Evolutionary conservation across 2,113 vertebrate genomes (phyloP).

Genomic region (Nibea coibor): DNA sequence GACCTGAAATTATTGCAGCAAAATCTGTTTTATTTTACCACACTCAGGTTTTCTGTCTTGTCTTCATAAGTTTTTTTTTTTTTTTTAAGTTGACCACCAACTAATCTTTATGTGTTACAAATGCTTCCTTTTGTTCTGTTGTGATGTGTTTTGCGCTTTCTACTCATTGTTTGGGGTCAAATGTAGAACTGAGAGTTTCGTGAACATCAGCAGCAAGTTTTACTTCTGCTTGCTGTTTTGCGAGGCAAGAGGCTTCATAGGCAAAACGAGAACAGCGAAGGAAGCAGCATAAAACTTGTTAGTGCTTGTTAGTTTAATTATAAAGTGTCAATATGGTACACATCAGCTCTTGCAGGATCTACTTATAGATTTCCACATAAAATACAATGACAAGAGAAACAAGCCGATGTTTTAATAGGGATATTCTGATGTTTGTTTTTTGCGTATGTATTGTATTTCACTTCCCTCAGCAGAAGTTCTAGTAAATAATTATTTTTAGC

Average conservation of each 20-base stretch:
- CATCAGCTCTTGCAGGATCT: not conserved
- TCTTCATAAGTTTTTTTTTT: not conserved
- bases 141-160: not conserved
- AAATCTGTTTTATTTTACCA: not conserved
- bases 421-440: not conserved
- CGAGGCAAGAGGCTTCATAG: not conserved
- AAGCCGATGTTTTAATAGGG: not conserved
- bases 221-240: not conserved
- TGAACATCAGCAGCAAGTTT: not conserved
- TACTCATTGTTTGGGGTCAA: not conserved
- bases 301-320: no score
- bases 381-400: not conserved
- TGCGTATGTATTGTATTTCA: not conserved
- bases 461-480: not conserved
- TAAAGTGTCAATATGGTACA: not conserved
- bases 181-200: not conserved
- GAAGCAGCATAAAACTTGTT: no score
- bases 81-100: not conserved
- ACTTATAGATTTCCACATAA: conserved; percentile 19
- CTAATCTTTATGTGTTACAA: not conserved
- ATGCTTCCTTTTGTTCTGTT: not conserved
- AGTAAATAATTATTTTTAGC: not conserved
- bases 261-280: not conserved
- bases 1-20: not conserved
- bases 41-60: not conserved